Evolutionary conservation across 2,113 vertebrate species (phyloP).

Genomic region (Chroicocephalus ridibundus): DNA sequence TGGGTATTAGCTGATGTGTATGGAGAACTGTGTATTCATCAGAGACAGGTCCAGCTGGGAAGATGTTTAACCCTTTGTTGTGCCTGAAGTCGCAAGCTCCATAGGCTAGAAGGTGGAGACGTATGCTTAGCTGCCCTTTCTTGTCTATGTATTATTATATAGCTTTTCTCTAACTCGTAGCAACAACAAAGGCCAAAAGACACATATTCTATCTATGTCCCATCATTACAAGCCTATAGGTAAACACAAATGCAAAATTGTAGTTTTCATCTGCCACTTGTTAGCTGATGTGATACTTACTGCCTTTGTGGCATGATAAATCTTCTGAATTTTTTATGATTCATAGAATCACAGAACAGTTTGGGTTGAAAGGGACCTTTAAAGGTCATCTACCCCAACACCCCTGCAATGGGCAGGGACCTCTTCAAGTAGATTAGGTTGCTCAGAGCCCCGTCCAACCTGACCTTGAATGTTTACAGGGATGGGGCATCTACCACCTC

Average conservation of each 20-base stretch:
- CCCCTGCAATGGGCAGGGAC: neutral
- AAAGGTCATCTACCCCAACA: neutral
- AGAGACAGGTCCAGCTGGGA: neutral
- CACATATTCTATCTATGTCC: neutral
- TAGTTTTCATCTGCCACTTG: neutral
- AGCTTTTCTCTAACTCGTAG: neutral
- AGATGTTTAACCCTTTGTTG: neutral
- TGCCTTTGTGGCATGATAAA: neutral
- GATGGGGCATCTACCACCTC: too few relatives aligned
- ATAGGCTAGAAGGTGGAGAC: neutral
- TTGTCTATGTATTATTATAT: neutral
- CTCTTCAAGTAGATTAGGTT: neutral
- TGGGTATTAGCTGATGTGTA: neutral
- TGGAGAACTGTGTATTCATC: neutral
- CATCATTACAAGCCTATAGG: neutral
- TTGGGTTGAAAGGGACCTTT: neutral
- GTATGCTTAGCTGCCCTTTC: neutral
- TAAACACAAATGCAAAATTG: neutral
- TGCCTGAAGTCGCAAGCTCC: neutral
- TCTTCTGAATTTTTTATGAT: slow-evolving; percentile 6
- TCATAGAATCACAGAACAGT: neutral
- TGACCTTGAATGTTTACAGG: neutral
- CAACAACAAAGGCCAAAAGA: neutral
- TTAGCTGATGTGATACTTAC: neutral
- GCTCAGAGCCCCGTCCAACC: neutral